Base-by-base conservation (phyloP, 2,113 vertebrate genomes). In the Eubucco bourcierii region DNA sequence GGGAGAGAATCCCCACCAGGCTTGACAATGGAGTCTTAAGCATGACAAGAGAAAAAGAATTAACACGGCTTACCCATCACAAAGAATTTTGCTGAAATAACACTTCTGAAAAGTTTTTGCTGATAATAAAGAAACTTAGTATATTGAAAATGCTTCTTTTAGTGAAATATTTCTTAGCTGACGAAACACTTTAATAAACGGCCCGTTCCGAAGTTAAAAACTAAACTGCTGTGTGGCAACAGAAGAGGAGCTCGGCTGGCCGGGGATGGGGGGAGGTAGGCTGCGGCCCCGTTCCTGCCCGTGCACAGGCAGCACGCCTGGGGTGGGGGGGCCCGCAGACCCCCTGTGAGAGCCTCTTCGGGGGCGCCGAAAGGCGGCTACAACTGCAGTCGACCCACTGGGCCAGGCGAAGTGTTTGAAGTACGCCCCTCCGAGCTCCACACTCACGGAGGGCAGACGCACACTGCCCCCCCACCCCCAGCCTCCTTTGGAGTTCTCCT, bases 11-110 rank as follows among this genome's bases (percentile, higher is more conserved):
- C 96, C 97, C 97, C 90, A 96, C 97, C 74, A 96, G 92, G 97
- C 94, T 93, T 86, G 86, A 98, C 96, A 96, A 97, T 96, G 93
- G 97, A 96, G 96, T 97, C 96, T 97, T 97, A 96, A 97, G 97
- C 96, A 95, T 78, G 91, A 96, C 87, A 95, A 95, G 87, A 88
- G 76, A 91, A 80, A 94, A 87, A 70, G 91, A 97, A 97, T 96
- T 98, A 98, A 97, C 96, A 92, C 93, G 97, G 94, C 89, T 98
- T 96, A 96, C 92, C 95, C 96, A 93, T 74, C 93, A 97, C 96
- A 96, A 97, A 96, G 95, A 90, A 90, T 94, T 95, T 94, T 50
- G 93, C 93, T 97, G 96, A 92, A 81, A 93, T 84, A 77, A 94
- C 85, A 91, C 76, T 89, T 80, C 85, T 47, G 92, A 79, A 91